Evolutionary conservation across 1,140 invertebrate genomes (phyloP).

Genomic region (Trachymyrmex cornetzi): DNA sequence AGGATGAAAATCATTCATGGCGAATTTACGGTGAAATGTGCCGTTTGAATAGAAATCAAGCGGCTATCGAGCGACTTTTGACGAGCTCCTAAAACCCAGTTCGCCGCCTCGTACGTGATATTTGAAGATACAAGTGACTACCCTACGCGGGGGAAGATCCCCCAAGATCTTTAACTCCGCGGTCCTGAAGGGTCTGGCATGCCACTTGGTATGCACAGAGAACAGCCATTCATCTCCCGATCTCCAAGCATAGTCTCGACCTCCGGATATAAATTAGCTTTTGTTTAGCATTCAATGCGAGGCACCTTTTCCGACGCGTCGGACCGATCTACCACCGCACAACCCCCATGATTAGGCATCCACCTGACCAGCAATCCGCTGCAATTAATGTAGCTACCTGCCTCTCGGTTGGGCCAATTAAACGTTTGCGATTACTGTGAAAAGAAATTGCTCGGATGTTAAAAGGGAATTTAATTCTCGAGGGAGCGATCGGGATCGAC

Average conservation of each 20-base stretch:
- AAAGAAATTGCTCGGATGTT: constrained; percentile 78
- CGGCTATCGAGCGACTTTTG: constrained; percentile 59
- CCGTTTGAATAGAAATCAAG: constrained; percentile 59
- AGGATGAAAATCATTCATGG: constrained; percentile 43
- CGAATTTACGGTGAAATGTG: constrained; percentile 24
- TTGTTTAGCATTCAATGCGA: constrained; percentile 87
- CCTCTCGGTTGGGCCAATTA: constrained; percentile 80
- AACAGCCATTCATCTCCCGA: constrained; percentile 86
- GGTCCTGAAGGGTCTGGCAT: constrained; percentile 67
- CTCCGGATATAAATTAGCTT: constrained; percentile 87
- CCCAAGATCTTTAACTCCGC: constrained; percentile 81
- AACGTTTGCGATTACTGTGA: constrained; percentile 80
- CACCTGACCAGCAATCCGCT: constrained; percentile 77
- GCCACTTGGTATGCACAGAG: constrained; percentile 86
- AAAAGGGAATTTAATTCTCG: constrained; percentile 80
- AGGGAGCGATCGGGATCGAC: constrained; percentile 48
- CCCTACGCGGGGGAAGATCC: constrained; percentile 68
- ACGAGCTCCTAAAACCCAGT: constrained; percentile 34
- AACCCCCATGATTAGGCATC: constrained; percentile 73
- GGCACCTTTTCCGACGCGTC: constrained; percentile 71
- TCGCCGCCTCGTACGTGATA: constrained; percentile 60
- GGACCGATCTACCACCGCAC: constrained; percentile 48
- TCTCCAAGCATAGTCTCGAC: constrained; percentile 83
- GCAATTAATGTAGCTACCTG: constrained; percentile 84
- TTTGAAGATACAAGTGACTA: constrained; percentile 63